phyloP scores from a whole-genome alignment of 2,113 vertebrate genomes.

The Turnix velox region DNA sequence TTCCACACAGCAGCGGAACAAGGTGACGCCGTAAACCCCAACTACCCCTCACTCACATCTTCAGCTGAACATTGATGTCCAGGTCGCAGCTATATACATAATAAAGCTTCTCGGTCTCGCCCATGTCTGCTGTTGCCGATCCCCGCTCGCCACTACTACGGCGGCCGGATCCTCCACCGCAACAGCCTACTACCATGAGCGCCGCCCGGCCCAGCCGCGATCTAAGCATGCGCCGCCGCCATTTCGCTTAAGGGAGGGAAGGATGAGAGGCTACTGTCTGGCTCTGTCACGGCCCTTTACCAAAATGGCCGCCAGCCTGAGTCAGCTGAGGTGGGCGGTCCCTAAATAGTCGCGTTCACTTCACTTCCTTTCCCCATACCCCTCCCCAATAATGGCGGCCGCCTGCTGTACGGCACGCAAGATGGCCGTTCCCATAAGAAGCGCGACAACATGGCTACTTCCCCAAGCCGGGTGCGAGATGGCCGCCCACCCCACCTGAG shows the following conservation, averaged over 20 bases:
- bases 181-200: fast-evolving
- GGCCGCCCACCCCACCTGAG: fast-evolving
- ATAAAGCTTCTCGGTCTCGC: conserved; percentile 88
- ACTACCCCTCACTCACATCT: conserved; percentile 83
- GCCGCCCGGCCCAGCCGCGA: fast-evolving
- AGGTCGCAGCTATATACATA: conserved; percentile 96
- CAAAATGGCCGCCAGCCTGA: neutral
- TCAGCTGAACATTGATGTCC: conserved; percentile 96
- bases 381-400: neutral
- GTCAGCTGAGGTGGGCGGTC: neutral
- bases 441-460: neutral
- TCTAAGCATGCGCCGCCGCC: neutral
- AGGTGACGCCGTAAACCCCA: neutral
- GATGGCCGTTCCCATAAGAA: neutral
- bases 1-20: neutral
- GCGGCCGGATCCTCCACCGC: neutral
- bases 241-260: conserved; percentile 35
- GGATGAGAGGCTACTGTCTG: fast-evolving
- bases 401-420: fast-evolving
- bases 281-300: fast-evolving
- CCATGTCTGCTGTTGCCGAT: conserved; percentile 43
- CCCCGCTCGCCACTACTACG: neutral
- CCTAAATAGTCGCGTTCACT: neutral
- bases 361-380: fast-evolving
- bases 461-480: fast-evolving